Base-by-base conservation (phyloP, 30 jellyfish, hydroid and myxozoan genomes). In the Hydractinia symbiolongicarpus region DNA sequence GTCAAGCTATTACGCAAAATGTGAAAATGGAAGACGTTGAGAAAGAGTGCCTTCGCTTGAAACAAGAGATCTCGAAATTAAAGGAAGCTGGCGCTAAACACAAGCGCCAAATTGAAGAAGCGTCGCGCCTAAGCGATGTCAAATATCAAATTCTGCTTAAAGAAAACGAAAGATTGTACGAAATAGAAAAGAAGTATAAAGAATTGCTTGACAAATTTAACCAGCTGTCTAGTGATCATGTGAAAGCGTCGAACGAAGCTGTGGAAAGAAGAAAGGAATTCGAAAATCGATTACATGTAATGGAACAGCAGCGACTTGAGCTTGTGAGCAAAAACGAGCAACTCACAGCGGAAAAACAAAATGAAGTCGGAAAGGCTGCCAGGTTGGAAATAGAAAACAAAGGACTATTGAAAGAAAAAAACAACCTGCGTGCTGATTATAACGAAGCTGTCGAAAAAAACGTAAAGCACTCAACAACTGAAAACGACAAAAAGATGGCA, bases 371-470 rank as follows among this genome's bases (percentile, higher is more conserved):
- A 0, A 53, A 2, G 49, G 76, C 49, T 20, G 69, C 83, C 51
- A 67, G 54, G n/a, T 10, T 30, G 1, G 66, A 74, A n/a, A 6
- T 30, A 50, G 66, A 74, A 55, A n/a, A 50, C 15, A 6, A 74
- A 49, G 61, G 3, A 40, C 21, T 74, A 74, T 55, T 74, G 5
- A 50, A 74, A 13, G 71, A 74, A 44, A 74, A 74, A 4, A 49
- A 55, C 62, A 58, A 74, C 13, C 51, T 74, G 73, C 62, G 74
- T 8, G 74, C 4, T 1, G 74, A 50, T 14, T 74, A 50, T 49
- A 74, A n/a, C 62, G 61, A 74, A 74, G 69, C 68, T 5, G 69
- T 20, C 68, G 49, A 53, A 66, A 74, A 74, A 50, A 74, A 74
- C 15, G 70, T 74, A 67, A 74, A 19, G 83, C 67, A 17, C 21